A percentile compares a stretch with the other conserved stretches of the same genome.
Evolutionary conservation across 2,113 vertebrate species (phyloP).

Genomic region (Eublepharis macularius): DNA sequence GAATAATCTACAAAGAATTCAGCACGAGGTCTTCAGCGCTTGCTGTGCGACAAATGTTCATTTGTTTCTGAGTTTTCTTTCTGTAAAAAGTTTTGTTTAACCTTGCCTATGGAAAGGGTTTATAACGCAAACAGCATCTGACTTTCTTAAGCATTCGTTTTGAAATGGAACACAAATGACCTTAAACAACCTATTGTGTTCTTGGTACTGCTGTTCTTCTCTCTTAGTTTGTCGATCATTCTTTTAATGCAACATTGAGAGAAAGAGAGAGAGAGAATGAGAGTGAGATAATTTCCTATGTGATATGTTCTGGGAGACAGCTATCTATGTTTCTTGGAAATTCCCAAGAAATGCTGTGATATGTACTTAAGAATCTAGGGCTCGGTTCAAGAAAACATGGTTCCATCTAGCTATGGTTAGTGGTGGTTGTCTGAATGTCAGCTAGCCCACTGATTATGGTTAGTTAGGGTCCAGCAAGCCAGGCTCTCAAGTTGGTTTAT

Average conservation of each 20-base stretch:
- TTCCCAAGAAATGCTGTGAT: background rate
- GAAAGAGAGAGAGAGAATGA: no score
- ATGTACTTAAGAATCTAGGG: background rate
- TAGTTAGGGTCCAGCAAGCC: no score
- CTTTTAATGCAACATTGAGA: background rate
- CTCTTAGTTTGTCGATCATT: background rate
- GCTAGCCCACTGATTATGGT: no score
- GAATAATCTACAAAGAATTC: background rate
- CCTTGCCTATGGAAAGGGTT: background rate
- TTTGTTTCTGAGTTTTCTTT: background rate
- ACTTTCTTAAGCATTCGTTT: background rate
- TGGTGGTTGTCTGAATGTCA: no score
- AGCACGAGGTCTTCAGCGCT: background rate
- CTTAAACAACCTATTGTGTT: background rate
- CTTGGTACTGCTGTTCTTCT: no score
- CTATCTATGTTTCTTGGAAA: background rate
- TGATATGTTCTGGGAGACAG: background rate
- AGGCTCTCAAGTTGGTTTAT: no score
- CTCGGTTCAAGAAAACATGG: no score
- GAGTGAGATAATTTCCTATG: background rate
- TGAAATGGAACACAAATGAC: background rate
- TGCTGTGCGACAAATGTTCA: background rate
- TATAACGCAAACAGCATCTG: background rate
- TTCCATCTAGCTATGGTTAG: no score
- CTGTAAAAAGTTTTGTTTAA: background rate